A percentile compares a stretch with the other conserved stretches of the same genome.
Evolutionary conservation across 1,140 invertebrate genomes (phyloP).

Genomic region (Orchesella cincta): DNA sequence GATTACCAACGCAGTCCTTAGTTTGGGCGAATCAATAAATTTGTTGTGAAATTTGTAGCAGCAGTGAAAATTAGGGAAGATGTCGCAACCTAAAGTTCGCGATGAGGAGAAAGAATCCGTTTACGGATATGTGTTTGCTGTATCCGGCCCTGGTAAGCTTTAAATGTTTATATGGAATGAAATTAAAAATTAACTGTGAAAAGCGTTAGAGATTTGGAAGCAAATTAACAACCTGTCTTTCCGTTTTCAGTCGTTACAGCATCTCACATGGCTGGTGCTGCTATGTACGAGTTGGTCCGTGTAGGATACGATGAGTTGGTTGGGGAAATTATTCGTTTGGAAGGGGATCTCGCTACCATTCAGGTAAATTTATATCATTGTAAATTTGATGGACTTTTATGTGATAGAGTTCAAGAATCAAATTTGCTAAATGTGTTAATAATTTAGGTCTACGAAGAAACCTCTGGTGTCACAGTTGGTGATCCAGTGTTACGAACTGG

Average conservation of each 20-base stretch:
- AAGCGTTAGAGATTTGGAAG: background rate
- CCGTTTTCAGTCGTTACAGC: slow-evolving; percentile 88
- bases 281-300: slow-evolving; percentile 99
- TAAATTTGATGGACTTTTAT: background rate
- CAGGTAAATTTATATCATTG: slow-evolving; percentile 70
- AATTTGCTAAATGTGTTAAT: background rate
- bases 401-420: background rate
- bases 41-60: no score
- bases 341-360: slow-evolving; percentile 99
- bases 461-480: slow-evolving; percentile 98
- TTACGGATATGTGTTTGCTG: slow-evolving; percentile 94
- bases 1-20: no score
- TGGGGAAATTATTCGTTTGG: slow-evolving; percentile 98
- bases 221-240: background rate
- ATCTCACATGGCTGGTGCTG: slow-evolving; percentile 97
- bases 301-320: slow-evolving; percentile 98
- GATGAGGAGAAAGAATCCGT: slow-evolving; percentile 84
- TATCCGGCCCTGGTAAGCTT: slow-evolving; percentile 90
- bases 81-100: slow-evolving; percentile 68
- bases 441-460: slow-evolving; percentile 93
- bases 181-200: slow-evolving; percentile 15
- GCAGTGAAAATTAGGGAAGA: slow-evolving; percentile 47
- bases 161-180: slow-evolving; percentile 18
- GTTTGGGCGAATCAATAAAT: no score
- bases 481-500: slow-evolving; percentile 98